Evolutionary conservation across 1,140 invertebrate species (phyloP).

Genomic region (Venustaconcha ellipsiformis): DNA sequence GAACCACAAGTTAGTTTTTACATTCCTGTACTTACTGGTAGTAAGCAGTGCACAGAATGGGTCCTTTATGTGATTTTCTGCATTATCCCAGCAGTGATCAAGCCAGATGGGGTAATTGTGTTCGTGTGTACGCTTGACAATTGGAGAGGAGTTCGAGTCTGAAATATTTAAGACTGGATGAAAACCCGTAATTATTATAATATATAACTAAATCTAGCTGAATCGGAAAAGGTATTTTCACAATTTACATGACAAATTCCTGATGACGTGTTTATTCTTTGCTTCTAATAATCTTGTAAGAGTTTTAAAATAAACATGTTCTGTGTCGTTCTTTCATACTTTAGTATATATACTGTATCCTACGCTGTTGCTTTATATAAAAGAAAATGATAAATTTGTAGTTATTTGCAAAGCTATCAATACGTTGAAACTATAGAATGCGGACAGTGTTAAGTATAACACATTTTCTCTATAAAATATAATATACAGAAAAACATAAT

Average conservation of each 20-base stretch:
- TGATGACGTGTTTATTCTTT: neutral
- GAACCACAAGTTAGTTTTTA: neutral
- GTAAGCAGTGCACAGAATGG: slow-evolving; percentile 31
- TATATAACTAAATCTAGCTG: neutral
- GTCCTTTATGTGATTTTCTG: neutral
- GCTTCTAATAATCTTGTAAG: neutral
- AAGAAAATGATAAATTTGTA: no score
- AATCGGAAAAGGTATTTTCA: neutral
- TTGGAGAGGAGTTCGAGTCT: slow-evolving; percentile 1
- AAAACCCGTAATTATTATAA: neutral
- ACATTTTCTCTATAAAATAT: no score
- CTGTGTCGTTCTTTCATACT: no score
- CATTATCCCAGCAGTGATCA: slow-evolving; percentile 28
- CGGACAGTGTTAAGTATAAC: no score
- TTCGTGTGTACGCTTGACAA: slow-evolving; percentile 18
- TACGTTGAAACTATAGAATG: no score
- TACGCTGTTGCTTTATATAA: no score
- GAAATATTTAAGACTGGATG: neutral
- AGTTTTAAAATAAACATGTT: neutral
- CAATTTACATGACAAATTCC: neutral
- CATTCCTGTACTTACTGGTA: slow-evolving; percentile 8
- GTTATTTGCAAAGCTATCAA: no score
- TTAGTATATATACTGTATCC: no score
- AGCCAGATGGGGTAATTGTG: slow-evolving; percentile 12
- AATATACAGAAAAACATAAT: no score